phyloP scores from a whole-genome alignment of 2,888 invertebrate genomes.

The Heliconius charithonia region DNA sequence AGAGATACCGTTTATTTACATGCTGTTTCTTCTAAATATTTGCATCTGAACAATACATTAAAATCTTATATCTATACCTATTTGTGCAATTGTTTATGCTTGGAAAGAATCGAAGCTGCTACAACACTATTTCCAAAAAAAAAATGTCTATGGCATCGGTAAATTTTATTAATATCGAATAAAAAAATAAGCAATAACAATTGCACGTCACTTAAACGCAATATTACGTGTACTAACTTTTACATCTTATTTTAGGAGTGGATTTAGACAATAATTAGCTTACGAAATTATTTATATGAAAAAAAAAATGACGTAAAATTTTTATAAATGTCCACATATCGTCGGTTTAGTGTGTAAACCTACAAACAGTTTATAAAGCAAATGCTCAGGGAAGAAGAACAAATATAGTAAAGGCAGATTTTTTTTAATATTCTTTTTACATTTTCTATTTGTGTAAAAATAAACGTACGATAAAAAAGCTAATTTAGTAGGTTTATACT shows the following conservation, averaged over 20 bases:
- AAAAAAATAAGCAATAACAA: constrained; percentile 69
- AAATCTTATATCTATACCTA: constrained; percentile 76
- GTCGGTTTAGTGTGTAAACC: no score
- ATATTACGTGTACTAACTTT: constrained; percentile 69
- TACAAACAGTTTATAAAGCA: no score
- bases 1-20: constrained; percentile 76
- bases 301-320: constrained; percentile 43
- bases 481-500: no score
- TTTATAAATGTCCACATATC: background rate
- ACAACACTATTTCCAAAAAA: constrained; percentile 45
- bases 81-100: constrained; percentile 78
- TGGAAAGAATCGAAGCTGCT: constrained; percentile 49
- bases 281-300: constrained; percentile 57
- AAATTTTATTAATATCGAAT: constrained; percentile 29
- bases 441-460: no score
- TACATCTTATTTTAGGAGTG: constrained; percentile 73
- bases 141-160: constrained; percentile 61
- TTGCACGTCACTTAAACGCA: constrained; percentile 73
- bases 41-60: constrained; percentile 84
- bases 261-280: constrained; percentile 80
- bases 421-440: no score
- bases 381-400: no score
- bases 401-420: no score
- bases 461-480: no score
- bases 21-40: constrained; percentile 82